Conservation (phyloP, 2,888 invertebrate genomes). For the Hypselothyrea guttata region DNA sequence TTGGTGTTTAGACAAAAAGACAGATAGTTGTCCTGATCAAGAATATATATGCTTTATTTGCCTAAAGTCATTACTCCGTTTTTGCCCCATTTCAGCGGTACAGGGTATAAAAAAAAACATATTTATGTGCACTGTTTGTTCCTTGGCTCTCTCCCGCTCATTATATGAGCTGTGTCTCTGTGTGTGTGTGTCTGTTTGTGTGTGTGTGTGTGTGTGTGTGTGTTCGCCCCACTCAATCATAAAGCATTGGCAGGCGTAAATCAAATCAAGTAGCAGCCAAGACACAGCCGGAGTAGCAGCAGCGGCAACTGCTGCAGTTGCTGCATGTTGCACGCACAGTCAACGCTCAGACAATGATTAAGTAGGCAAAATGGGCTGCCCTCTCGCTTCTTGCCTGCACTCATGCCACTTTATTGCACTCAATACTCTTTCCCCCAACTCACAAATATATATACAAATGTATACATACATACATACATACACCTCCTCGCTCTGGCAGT, state of each 20-base stretch:
- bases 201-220: slow-evolving; percentile 19
- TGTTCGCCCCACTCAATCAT: slow-evolving; percentile 70
- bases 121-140: slow-evolving; percentile 56
- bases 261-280: slow-evolving; percentile 73
- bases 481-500: too few relatives aligned
- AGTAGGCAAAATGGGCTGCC: slow-evolving; percentile 70
- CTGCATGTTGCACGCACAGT: slow-evolving; percentile 72
- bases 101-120: slow-evolving; percentile 60
- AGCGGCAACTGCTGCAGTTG: slow-evolving; percentile 14
- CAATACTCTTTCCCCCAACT: too few relatives aligned
- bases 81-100: too few relatives aligned
- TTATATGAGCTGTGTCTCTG: slow-evolving; percentile 1
- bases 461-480: too few relatives aligned
- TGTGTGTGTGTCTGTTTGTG: slow-evolving; percentile 4
- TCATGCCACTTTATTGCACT: background rate
- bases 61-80: too few relatives aligned
- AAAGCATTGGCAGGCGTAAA: slow-evolving; percentile 77
- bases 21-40: too few relatives aligned
- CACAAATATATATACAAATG: too few relatives aligned
- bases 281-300: slow-evolving; percentile 26
- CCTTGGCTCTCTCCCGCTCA: slow-evolving; percentile 21
- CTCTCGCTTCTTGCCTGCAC: slow-evolving; percentile 10
- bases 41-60: too few relatives aligned
- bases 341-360: slow-evolving; percentile 71
- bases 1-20: too few relatives aligned